Base-by-base conservation (phyloP, 2,888 invertebrate species). In the Prenolepis imparis region DNA sequence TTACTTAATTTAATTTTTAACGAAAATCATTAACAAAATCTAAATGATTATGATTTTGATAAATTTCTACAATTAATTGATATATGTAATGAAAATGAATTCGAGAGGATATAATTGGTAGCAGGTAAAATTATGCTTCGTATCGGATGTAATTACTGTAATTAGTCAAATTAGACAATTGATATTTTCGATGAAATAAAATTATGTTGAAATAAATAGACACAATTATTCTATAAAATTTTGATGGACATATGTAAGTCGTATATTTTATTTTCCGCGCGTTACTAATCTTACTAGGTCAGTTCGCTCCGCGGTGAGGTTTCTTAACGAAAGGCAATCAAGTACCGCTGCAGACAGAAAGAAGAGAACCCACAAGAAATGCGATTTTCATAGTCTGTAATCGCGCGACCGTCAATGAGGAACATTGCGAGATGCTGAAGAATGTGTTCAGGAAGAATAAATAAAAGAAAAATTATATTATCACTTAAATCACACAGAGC, bases 291-390 rank as follows among this genome's bases (percentile, higher is more conserved):
- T 82, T 86, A 87, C 87, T 86, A 83, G 81, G 72, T 73, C 80
- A 70, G 67, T 48, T 68, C 61, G 12, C 72, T 70, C 21, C n/a
- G n/a, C 57, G 41, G 72, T 36, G 84, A 78, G 11, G 55, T 64
- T 78, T 84, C 78, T 57, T 86, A 88, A 89, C 83, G 88, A 88
- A 83, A 90, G 84, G 82, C 86, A 89, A 89, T 89, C 89, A 86
- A 88, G 84, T 89, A 89, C 88, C 88, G 89, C 74, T 84, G 82
- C 82, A 59, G 55, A 63, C 67, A n/a, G n/a, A n/a, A n/a, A n/a
- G n/a, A n/a, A n/a, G n/a, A 41, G 83, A 72, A 80, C 61, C 82
- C 70, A 70, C 80, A 66, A 83, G 83, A 88, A 87, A 72, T 63
- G 61, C 39, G 84, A 81, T 89, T 88, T 86, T 88, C 86, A 78